Evolutionary conservation across 2,888 invertebrate species (phyloP).

Genomic region (Drosophila infuscata): DNA sequence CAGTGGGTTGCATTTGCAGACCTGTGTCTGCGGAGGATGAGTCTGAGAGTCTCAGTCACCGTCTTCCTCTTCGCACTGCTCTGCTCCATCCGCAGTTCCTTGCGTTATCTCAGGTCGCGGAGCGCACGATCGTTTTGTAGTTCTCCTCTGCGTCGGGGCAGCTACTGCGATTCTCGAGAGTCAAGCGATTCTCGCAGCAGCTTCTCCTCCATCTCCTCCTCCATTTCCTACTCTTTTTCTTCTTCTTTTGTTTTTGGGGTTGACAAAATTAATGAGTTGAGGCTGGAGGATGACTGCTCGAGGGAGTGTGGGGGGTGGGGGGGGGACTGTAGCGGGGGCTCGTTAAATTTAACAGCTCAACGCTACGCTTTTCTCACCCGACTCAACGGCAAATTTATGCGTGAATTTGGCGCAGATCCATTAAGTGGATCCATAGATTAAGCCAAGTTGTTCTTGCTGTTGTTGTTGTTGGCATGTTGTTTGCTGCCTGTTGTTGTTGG

Average conservation of each 20-base stretch:
- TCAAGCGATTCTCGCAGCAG: constrained; percentile 27
- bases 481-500: constrained; percentile 30
- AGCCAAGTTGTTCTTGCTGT: constrained; percentile 33
- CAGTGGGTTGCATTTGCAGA: not conserved
- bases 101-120: constrained; percentile 58
- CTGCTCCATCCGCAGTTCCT: constrained; percentile 1
- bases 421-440: constrained; percentile 80
- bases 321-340: constrained; percentile 39
- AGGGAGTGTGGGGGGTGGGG: not conserved
- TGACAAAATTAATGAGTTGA: constrained; percentile 78
- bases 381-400: constrained; percentile 73
- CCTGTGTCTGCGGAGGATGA: not conserved
- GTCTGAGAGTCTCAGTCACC: not conserved
- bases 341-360: constrained; percentile 80
- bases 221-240: not conserved
- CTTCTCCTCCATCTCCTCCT: not conserved
- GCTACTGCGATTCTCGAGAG: constrained; percentile 71
- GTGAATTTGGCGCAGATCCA: constrained; percentile 83
- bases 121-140: constrained; percentile 74
- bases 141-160: constrained; percentile 61
- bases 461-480: constrained; percentile 26
- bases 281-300: constrained; percentile 4
- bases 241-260: constrained; percentile 55
- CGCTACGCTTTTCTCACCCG: constrained; percentile 65
- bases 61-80: not conserved